These are phyloP conservation scores for Embiotoca jacksoni DNA, from an alignment of 2,113 vertebrate species.

Conservation along the genomic window DNA sequence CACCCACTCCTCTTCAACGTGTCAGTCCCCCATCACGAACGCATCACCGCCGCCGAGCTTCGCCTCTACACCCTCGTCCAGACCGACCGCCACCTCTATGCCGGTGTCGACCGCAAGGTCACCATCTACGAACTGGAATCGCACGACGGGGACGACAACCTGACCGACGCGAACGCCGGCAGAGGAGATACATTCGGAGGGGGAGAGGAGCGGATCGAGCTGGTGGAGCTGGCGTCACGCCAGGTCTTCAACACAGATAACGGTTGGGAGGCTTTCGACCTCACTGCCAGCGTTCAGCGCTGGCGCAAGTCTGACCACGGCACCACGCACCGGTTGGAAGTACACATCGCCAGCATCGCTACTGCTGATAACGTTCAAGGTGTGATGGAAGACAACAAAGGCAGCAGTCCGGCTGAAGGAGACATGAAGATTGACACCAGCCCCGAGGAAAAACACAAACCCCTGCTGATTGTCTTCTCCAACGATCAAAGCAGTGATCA, in stretches of 20 bases:
- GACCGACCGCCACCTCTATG: constrained; percentile 88
- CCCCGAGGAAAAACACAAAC: constrained; percentile 90
- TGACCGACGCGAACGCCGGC: constrained; percentile 35
- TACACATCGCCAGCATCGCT: constrained; percentile 90
- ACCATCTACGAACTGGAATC: constrained; percentile 89
- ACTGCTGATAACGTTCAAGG: constrained; percentile 49
- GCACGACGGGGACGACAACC: constrained; percentile 47
- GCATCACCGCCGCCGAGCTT: constrained; percentile 92
- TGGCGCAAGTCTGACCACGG: constrained; percentile 87
- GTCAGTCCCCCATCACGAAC: constrained; percentile 94
- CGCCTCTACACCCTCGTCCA: constrained; percentile 94
- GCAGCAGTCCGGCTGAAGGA: constrained; percentile 69
- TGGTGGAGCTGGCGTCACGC: constrained; percentile 87
- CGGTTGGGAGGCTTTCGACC: constrained; percentile 95
- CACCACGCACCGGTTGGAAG: constrained; percentile 90
- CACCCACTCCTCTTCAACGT: constrained; percentile 96
- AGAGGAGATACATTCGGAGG: constrained; percentile 40
- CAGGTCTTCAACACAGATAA: constrained; percentile 90
- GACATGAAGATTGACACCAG: constrained; percentile 92
- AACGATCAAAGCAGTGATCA: constrained; percentile 92
- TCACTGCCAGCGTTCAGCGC: constrained; percentile 88
- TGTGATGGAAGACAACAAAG: constrained; percentile 71
- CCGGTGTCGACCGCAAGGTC: constrained; percentile 91
- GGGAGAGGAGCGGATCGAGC: constrained; percentile 60
- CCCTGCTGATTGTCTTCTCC: constrained; percentile 95